Base-by-base conservation (phyloP, 2,888 invertebrate genomes). In the Leptinotarsa juncta region DNA sequence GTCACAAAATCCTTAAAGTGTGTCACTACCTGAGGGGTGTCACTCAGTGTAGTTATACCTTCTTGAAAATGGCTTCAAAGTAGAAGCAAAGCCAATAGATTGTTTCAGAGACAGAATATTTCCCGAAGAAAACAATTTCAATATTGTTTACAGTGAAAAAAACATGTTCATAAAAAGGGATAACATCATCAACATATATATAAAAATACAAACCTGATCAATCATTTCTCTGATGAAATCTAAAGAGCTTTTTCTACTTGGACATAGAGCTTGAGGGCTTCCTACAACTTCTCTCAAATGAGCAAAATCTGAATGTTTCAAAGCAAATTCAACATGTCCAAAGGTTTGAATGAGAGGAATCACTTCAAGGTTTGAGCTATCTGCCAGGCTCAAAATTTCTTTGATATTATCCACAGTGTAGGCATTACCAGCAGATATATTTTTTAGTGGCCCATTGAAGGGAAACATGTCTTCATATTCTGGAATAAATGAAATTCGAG, bases 401-500 rank as follows among this genome's bases (percentile, higher is more conserved):
- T 86, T 85, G 71, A 92, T 88, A 75, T 92, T 90, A 42, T 87
- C 87, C 68, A 85, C 84, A 70, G 90, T 90, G 85, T 93, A 94
- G 14, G 93, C 92, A 87, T 90, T 92, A 82, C 88, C 88, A 0
- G 90, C 92, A 72, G 89, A 88, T 74, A 90, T 89, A 77, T 85
- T 87, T 83, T 90, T 89, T 53, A 95, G 85, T 1, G 85, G 83
- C 1, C 92, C 93, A 67, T 87, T 88, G 87, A 92, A 95, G 0
- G 95, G 95, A 87, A 95, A 95, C 92, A 94, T 94, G 83, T 95
- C 95, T 87, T 95, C 95, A 89, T 94, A 95, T 86, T 95, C 95
- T 79, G 65, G 71, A 79, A 77, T 65, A 26, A 66, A 65, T 15
- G 20, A 32, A 65, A 53, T 42, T 10, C 7, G 7, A 32, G 32